Evolutionary conservation across 2,888 invertebrate genomes (phyloP).

Genomic region (Cheilosia variabilis): DNA sequence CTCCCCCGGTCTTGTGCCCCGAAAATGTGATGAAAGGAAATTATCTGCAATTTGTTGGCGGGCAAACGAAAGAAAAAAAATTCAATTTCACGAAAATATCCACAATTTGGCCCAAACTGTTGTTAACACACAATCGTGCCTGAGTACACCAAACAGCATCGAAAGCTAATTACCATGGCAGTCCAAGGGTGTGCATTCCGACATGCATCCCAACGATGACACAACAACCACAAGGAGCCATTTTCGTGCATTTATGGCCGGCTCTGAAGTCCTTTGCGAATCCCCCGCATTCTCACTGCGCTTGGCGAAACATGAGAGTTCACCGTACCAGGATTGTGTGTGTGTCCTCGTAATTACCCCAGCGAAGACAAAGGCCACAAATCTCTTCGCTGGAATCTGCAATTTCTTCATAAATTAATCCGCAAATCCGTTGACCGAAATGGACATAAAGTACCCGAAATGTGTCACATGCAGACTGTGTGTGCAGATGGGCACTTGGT

Average conservation of each 20-base stretch:
- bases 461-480: slow-evolving; percentile 41
- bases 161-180: slow-evolving; percentile 64
- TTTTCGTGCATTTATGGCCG: slow-evolving; percentile 26
- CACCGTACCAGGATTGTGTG: not conserved
- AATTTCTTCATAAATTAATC: slow-evolving; percentile 69
- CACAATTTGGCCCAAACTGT: slow-evolving; percentile 49
- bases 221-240: slow-evolving; percentile 24
- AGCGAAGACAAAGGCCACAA: slow-evolving; percentile 51
- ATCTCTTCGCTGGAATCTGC: slow-evolving; percentile 60
- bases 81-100: slow-evolving; percentile 16
- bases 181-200: slow-evolving; percentile 54
- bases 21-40: slow-evolving; percentile 18
- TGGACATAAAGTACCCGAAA: slow-evolving; percentile 63
- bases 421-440: slow-evolving; percentile 66
- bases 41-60: slow-evolving; percentile 59
- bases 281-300: slow-evolving; percentile 15
- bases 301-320: slow-evolving; percentile 15
- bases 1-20: not conserved
- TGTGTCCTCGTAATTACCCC: slow-evolving; percentile 60
- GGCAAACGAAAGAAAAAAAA: not conserved
- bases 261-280: slow-evolving; percentile 25
- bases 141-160: slow-evolving; percentile 42
- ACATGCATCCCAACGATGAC: slow-evolving; percentile 56
- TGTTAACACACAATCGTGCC: slow-evolving; percentile 65
- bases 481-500: not conserved